phyloP scores from a whole-genome alignment of 2,888 invertebrate genomes.

The Scaptodrosophila latifasciaeformis region DNA sequence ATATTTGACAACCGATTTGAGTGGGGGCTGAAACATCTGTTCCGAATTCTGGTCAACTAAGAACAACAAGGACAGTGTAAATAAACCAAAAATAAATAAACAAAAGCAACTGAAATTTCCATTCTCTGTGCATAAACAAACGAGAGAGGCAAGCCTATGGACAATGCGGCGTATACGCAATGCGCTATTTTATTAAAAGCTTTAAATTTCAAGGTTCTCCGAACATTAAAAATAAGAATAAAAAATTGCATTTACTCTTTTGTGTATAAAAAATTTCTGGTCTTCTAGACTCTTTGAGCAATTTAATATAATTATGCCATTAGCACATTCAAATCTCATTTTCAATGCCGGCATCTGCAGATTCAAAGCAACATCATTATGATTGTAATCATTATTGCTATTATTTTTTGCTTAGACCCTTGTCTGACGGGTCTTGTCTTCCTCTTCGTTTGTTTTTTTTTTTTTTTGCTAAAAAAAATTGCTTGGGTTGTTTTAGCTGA shows the following conservation, averaged over 20 bases:
- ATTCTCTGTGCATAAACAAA: too few relatives aligned
- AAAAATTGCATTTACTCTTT: conserved; percentile 29
- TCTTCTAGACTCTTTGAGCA: not conserved
- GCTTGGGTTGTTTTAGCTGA: conserved; percentile 16
- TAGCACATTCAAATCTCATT: conserved; percentile 41
- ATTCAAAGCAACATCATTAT: conserved; percentile 20
- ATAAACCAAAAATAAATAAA: not conserved
- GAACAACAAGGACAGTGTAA: not conserved
- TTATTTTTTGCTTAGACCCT: too few relatives aligned
- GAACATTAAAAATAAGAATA: too few relatives aligned
- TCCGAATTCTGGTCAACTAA: too few relatives aligned
- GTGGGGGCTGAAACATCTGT: too few relatives aligned
- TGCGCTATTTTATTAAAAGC: too few relatives aligned
- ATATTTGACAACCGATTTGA: too few relatives aligned
- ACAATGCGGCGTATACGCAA: conserved; percentile 1
- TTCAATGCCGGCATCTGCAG: conserved; percentile 11
- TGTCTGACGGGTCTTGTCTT: not conserved
- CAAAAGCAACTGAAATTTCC: conserved; percentile 16
- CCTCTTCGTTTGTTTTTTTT: too few relatives aligned
- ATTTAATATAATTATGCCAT: conserved; percentile 48
- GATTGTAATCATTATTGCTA: conserved; percentile 3
- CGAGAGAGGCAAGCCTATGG: too few relatives aligned
- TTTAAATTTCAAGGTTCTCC: not conserved
- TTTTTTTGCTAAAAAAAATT: too few relatives aligned
- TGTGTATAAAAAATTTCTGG: not conserved